Conservation (phyloP, 2,797 vertebrate species). For the Poecilia velifera region DNA sequence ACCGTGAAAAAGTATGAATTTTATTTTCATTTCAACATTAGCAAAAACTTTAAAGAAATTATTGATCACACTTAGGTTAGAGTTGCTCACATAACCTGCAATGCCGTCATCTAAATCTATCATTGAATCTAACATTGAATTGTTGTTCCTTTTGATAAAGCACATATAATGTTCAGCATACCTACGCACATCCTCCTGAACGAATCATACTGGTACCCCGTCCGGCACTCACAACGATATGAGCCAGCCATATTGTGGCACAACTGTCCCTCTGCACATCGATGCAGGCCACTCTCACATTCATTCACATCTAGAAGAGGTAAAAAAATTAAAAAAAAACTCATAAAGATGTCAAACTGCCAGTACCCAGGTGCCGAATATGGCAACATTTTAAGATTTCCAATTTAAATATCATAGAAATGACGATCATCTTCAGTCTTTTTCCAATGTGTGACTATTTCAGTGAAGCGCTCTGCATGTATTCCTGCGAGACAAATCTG, state of each 20-base stretch:
- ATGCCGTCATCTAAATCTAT: background rate
- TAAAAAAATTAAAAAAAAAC: background rate
- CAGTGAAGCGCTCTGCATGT: background rate
- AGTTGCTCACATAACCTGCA: background rate
- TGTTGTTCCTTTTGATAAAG: background rate
- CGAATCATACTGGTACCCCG: slow-evolving; percentile 90
- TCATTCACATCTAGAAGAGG: slow-evolving; percentile 88
- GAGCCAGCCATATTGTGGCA: slow-evolving; percentile 92
- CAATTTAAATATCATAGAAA: background rate
- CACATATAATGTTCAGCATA: slow-evolving; percentile 65
- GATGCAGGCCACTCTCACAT: slow-evolving; percentile 84
- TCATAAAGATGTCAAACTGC: background rate
- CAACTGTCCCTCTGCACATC: slow-evolving; percentile 86
- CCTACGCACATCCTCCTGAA: slow-evolving; percentile 89
- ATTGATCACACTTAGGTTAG: no score
- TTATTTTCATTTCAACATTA: background rate
- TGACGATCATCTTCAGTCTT: background rate
- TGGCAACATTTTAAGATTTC: background rate
- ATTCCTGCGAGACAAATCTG: background rate
- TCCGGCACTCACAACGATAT: slow-evolving; percentile 92
- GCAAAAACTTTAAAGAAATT: background rate
- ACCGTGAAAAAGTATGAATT: background rate
- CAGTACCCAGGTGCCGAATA: background rate
- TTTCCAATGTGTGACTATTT: background rate
- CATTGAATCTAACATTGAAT: background rate